These are phyloP conservation scores for Nothura maculosa DNA, from an alignment of 2,797 vertebrate species.

Conservation along the genomic window DNA sequence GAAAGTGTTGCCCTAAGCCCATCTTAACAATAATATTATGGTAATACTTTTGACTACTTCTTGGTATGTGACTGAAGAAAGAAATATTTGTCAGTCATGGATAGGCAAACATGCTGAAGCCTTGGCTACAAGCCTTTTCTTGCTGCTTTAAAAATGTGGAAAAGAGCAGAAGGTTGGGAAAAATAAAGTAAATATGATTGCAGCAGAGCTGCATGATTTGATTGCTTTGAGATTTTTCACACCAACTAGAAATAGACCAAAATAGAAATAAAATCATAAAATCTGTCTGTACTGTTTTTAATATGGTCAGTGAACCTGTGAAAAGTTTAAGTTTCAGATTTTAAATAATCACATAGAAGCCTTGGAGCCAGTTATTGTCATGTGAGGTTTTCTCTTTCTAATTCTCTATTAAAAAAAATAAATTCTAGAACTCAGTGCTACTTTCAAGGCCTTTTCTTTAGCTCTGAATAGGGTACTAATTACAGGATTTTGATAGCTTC, in stretches of 20 bases:
- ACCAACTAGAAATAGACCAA: neutral
- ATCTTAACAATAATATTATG: neutral
- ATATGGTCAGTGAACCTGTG: neutral
- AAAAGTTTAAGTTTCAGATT: neutral
- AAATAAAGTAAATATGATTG: neutral
- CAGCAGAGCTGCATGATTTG: neutral
- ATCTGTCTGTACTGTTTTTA: neutral
- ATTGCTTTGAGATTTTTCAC: neutral
- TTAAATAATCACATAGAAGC: neutral
- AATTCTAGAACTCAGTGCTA: neutral
- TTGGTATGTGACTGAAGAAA: neutral
- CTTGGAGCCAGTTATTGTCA: neutral
- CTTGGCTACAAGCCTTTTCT: neutral
- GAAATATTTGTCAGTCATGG: neutral
- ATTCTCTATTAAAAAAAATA: neutral
- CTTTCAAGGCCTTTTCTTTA: conserved; percentile 31
- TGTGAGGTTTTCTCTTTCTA: neutral
- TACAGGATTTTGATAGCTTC: conserved; percentile 40
- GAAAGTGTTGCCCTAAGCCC: neutral
- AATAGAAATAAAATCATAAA: conserved; percentile 14
- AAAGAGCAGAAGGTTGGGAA: neutral
- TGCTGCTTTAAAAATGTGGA: neutral
- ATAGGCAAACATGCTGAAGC: neutral
- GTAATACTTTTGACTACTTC: neutral
- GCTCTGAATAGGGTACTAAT: conserved; percentile 38